Conservation (phyloP, 2,797 vertebrate genomes). For the Propithecus deckenii region DNA sequence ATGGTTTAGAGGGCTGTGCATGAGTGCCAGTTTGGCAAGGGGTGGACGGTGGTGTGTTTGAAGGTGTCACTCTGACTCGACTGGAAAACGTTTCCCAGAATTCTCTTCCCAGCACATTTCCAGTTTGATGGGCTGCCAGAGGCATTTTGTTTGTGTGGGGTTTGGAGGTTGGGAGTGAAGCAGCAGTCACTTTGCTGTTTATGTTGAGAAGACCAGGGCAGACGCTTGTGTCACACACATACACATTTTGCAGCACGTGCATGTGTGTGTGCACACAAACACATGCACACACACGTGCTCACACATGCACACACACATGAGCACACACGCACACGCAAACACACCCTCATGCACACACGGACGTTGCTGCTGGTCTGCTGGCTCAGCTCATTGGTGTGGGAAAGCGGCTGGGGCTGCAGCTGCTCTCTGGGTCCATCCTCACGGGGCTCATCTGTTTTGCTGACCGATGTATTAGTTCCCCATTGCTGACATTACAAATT, state of each 20-base stretch:
- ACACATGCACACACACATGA: no score
- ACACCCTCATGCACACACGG: neutral
- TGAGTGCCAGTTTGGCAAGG: neutral
- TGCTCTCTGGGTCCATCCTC: neutral
- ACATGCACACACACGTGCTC: rapidly evolving
- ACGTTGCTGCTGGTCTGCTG: neutral
- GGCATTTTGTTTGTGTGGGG: neutral
- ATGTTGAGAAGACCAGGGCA: neutral
- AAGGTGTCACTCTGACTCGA: neutral
- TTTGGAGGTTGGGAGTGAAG: neutral
- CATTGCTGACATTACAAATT: neutral
- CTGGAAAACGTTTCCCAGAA: neutral
- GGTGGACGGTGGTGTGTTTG: neutral
- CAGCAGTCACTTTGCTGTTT: neutral
- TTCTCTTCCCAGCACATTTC: neutral
- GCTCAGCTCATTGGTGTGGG: neutral
- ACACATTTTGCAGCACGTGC: rapidly evolving
- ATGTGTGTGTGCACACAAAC: neutral
- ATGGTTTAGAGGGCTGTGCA: neutral
- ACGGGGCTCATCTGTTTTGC: neutral
- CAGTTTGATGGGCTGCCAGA: neutral
- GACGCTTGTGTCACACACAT: no score
- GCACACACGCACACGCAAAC: no score
- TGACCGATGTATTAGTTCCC: neutral
- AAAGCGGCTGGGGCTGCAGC: neutral